Evolutionary conservation across 1,140 invertebrate species (phyloP), one percentile per base, ranked within the genome.

Genomic region (Tetragonula clypearis): DNA sequence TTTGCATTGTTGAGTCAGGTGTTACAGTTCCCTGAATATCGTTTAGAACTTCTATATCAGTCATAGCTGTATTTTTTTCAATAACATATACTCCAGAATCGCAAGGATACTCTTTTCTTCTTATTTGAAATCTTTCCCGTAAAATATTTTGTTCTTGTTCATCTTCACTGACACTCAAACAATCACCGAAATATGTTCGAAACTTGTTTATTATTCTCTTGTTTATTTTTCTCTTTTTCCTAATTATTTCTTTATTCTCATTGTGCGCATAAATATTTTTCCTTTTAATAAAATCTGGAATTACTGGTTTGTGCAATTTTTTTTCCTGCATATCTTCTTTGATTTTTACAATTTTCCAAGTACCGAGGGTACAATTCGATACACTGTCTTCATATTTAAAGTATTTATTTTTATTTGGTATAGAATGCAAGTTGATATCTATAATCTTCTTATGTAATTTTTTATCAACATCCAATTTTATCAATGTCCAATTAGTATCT

Each of bases 71-170:
- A 26, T 30, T 35, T 62, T 0, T n/a, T 14, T 79, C 55, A 15
- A 1, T 9, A 66, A 23, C 55, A 49, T 35, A 72, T 0, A 71
- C 41, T 30, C 19, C 76, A 69, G 41, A 80, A 82, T 87, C 71
- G 26, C 53, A 78, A 6, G 58, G 79, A 53, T 87, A 23, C 3
- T 73, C 65, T 15, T 78, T 79, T 14, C 41, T 49, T 49, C 49
- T 82, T 14, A 15, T 79, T 60, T 79, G 76, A 60, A 49, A 69
- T 15, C 8, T 49, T 2, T 56, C 66, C 2, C 58, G 4, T 14
- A 86, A 41, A n/a, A 89, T 77, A 26, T 53, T 3, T 21, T 66
- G 23, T n/a, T 88, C 83, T 35, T 90, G 76, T 26, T 84, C 79
- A 49, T 71, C 80, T 23, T 90, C 88, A 9, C 82, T 83, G 14